Percentiles rank a stretch among this genome's conserved stretches.
Evolutionary conservation across 2,888 invertebrate genomes (phyloP).

Genomic region (Folsomia manolachei): DNA sequence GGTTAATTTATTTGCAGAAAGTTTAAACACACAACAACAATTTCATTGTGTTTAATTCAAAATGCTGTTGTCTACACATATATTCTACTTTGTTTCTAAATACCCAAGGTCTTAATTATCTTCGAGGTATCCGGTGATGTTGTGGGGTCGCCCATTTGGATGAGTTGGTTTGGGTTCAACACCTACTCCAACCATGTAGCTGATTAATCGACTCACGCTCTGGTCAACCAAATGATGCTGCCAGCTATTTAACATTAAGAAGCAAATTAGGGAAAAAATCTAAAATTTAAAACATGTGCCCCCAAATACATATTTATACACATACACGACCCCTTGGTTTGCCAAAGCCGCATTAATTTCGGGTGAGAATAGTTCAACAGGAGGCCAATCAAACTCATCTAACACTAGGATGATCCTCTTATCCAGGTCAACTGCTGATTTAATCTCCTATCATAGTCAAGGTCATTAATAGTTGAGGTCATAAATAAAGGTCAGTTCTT

Average conservation of each 20-base stretch:
- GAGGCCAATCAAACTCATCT: slow-evolving; percentile 34
- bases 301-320: not conserved
- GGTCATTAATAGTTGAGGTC: not conserved
- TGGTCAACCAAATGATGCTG: slow-evolving; percentile 26
- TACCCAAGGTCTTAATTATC: too few species aligned
- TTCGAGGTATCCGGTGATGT: too few species aligned
- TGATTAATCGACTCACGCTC: slow-evolving; percentile 23
- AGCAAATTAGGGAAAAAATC: too few species aligned
- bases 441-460: slow-evolving; percentile 26
- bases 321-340: slow-evolving; percentile 29
- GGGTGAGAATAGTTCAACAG: slow-evolving; percentile 21
- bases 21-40: too few species aligned
- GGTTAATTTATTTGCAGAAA: too few species aligned
- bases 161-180: too few species aligned
- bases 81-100: too few species aligned
- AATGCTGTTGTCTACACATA: too few species aligned
- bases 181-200: slow-evolving; percentile 24
- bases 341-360: slow-evolving; percentile 29
- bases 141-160: too few species aligned
- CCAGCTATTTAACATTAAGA: slow-evolving; percentile 27
- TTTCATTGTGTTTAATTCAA: too few species aligned
- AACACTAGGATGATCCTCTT: slow-evolving; percentile 31
- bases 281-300: not conserved
- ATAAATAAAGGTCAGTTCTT: not conserved
- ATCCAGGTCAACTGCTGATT: slow-evolving; percentile 15